Conservation (phyloP, 64 coral and sea anemone species). For the Dendronephthya gigantea region DNA sequence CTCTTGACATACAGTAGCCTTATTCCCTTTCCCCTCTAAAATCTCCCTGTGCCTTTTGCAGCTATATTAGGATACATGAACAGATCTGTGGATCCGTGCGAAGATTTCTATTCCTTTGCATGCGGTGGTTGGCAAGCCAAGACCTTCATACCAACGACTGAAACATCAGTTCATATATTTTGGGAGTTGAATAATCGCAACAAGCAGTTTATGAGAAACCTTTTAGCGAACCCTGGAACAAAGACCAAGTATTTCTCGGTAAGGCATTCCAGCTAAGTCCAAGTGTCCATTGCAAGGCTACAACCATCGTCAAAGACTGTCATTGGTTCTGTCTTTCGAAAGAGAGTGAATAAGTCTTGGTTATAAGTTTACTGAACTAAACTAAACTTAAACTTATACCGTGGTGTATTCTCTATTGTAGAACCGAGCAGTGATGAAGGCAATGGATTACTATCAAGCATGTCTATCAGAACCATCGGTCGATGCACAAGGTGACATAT, state of each 20-base stretch:
- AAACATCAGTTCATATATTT: constrained; percentile 26
- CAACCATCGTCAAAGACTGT: too few species aligned
- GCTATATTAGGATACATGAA: constrained; percentile 34
- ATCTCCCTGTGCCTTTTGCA: too few species aligned
- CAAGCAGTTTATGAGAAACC: not conserved
- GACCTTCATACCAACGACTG: constrained; percentile 54
- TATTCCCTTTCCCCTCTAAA: too few species aligned
- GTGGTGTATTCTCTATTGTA: not conserved
- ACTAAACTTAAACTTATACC: too few species aligned
- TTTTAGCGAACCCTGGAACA: not conserved
- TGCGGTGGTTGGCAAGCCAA: constrained; percentile 63
- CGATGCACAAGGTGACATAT: not conserved
- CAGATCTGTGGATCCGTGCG: constrained; percentile 50
- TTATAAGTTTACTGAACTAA: too few species aligned
- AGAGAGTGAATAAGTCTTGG: too few species aligned
- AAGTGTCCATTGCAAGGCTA: too few species aligned
- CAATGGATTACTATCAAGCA: not conserved
- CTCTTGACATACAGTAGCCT: too few species aligned
- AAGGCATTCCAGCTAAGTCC: too few species aligned
- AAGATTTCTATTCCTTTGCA: constrained; percentile 59
- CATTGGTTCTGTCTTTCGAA: too few species aligned
- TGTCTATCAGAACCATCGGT: not conserved
- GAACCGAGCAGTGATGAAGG: not conserved
- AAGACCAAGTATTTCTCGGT: not conserved
- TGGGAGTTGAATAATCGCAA: not conserved